Percentiles rank a stretch among this genome's conserved stretches.
Conservation (phyloP, 2,797 vertebrate species). For the Bucorvus abyssinicus region DNA sequence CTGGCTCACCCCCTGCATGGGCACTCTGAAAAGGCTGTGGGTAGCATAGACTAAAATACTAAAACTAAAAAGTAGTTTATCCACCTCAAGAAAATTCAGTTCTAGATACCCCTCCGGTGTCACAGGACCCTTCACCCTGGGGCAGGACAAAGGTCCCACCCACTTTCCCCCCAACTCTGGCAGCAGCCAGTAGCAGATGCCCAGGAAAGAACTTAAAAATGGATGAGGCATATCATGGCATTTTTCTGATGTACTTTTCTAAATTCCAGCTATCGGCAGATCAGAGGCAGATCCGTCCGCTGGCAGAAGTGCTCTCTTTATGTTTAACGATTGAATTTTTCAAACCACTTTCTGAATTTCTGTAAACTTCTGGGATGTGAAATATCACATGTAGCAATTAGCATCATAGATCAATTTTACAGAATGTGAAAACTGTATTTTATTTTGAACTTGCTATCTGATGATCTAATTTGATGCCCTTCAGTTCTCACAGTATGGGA, state of each 20-base stretch:
- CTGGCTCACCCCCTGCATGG: rapidly evolving
- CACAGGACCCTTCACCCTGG: neutral
- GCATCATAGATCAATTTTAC: neutral
- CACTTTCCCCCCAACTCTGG: neutral
- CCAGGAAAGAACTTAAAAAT: neutral
- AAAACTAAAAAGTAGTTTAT: neutral
- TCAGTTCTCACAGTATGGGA: neutral
- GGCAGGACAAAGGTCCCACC: neutral
- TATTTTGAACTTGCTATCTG: neutral
- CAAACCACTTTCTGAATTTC: neutral
- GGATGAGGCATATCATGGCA: neutral
- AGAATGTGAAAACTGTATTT: neutral
- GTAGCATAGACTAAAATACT: neutral
- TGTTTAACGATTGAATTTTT: conserved; percentile 9
- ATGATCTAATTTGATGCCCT: neutral
- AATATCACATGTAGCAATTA: neutral
- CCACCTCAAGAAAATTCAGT: neutral
- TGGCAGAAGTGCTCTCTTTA: neutral
- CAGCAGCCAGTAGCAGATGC: neutral
- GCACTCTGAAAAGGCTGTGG: neutral
- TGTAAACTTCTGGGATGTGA: neutral
- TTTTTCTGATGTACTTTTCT: neutral
- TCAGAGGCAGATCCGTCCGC: neutral
- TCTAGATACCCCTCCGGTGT: neutral
- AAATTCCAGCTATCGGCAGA: neutral